Evolutionary conservation across 2,888 invertebrate genomes (phyloP), one percentile per base, ranked within the genome.

Genomic region (Perdita meconis): DNA sequence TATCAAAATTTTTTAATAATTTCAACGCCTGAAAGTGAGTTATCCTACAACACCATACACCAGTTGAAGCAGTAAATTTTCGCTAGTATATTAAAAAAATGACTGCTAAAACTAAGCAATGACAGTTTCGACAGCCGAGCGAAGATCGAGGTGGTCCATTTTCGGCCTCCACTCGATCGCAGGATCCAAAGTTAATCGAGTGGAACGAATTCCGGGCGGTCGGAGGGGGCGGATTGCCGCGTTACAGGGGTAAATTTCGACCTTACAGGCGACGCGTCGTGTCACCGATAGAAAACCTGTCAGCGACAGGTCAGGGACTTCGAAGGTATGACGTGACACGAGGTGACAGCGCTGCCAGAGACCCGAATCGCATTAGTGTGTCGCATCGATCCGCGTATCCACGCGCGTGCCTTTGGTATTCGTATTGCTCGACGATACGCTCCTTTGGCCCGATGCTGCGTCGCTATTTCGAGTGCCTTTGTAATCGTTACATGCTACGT

Each of bases 231-330:
- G 51, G 59, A 59, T 47, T 71, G 71, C 42, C 64, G 57, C 63
- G 68, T 77, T 69, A 55, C 63, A 69, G 59, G 64, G 75, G 61
- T 74, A 50, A 75, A 74, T 69, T 77, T 74, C 77, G 68, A 59
- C 75, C 77, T 77, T 74, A 50, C 55, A 73, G 61, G 65, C 38
- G 70, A 57, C 59, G 38, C 68, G 66, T n/a, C 68, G 63, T 69
- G 77, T 76, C 78, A 74, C 53, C 67, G 53, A 64, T 75, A 65
- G 81, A 66, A 67, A 78, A 78, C 64, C 78, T 81, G 81, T 81
- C 81, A 81, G 38, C 68, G 64, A 57, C 82, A 82, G 82, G 80
- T 76, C 80, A 38, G 74, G 67, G 63, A 77, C 82, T 74, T 68
- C 56, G 77, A 80, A 69, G 67, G 63, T 73, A 51, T 82, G 77